These are phyloP conservation scores for Cuculus canorus DNA, from an alignment of 2,797 vertebrate genomes.

Conservation along the genomic window DNA sequence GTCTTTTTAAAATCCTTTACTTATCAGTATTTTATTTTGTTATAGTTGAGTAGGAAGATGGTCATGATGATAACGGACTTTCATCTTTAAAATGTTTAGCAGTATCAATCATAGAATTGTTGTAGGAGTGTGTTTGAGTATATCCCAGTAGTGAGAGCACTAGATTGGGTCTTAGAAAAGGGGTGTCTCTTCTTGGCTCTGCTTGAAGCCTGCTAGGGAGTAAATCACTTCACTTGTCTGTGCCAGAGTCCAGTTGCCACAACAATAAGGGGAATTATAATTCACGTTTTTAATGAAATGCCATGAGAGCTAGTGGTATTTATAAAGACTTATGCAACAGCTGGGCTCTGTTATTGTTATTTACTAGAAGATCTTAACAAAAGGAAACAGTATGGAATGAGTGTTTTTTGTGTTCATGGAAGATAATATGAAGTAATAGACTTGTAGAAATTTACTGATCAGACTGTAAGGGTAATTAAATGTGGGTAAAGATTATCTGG, in stretches of 20 bases:
- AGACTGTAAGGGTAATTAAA: neutral
- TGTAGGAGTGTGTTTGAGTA: neutral
- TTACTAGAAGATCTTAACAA: neutral
- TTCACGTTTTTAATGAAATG: neutral
- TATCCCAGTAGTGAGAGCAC: neutral
- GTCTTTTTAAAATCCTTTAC: neutral
- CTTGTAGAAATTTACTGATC: neutral
- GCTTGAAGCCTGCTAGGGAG: neutral
- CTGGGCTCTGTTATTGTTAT: neutral
- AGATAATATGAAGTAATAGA: neutral
- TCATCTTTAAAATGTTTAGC: neutral
- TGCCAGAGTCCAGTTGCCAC: neutral
- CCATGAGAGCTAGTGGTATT: neutral
- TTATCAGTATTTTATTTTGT: neutral
- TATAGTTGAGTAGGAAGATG: neutral
- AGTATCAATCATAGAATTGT: neutral
- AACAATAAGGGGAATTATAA: neutral
- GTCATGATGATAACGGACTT: neutral
- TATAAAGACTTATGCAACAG: neutral
- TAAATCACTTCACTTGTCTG: neutral
- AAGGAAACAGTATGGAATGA: neutral
- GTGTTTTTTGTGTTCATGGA: neutral
- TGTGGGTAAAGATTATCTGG: neutral
- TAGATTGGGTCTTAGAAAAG: neutral
- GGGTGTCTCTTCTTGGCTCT: neutral